These are phyloP conservation scores for Alouatta palliata DNA, from an alignment of 2,113 vertebrate species.

Conservation along the genomic window DNA sequence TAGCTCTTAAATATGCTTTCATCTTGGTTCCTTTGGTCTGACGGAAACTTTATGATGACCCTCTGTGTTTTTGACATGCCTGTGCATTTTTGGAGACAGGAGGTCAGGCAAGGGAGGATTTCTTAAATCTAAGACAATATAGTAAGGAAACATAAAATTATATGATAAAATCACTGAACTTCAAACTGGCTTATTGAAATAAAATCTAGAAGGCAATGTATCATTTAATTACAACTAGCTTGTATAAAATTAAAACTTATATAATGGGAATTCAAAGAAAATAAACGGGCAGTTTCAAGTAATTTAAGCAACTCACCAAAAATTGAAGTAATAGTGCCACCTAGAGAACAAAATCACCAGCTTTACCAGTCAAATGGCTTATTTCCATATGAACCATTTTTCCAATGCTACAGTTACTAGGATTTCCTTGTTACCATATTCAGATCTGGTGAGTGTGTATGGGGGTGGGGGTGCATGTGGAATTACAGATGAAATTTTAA, in stretches of 20 bases:
- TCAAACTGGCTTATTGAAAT: slow-evolving; percentile 72
- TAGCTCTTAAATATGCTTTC: slow-evolving; percentile 77
- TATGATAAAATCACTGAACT: slow-evolving; percentile 68
- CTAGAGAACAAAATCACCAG: slow-evolving; percentile 73
- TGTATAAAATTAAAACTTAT: slow-evolving; percentile 50
- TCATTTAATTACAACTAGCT: not conserved
- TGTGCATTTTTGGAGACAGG: slow-evolving; percentile 59
- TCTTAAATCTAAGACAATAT: slow-evolving; percentile 73
- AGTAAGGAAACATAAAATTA: slow-evolving; percentile 71
- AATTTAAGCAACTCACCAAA: slow-evolving; percentile 64
- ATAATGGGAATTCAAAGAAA: slow-evolving; percentile 67
- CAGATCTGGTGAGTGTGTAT: not conserved
- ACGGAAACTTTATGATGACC: slow-evolving; percentile 68
- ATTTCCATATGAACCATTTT: not conserved
- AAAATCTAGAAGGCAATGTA: not conserved
- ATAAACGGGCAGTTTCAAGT: slow-evolving; percentile 61
- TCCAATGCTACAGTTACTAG: not conserved
- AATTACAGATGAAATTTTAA: slow-evolving; percentile 2
- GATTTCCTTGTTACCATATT: not conserved
- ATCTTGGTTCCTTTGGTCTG: slow-evolving; percentile 80
- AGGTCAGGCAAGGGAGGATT: slow-evolving; percentile 52
- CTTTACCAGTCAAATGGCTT: not conserved
- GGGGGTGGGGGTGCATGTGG: not conserved
- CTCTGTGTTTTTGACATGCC: slow-evolving; percentile 80
- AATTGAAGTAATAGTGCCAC: slow-evolving; percentile 79